Evolutionary conservation across 2,797 vertebrate species (phyloP).

Genomic region (Anguilla obscura): DNA sequence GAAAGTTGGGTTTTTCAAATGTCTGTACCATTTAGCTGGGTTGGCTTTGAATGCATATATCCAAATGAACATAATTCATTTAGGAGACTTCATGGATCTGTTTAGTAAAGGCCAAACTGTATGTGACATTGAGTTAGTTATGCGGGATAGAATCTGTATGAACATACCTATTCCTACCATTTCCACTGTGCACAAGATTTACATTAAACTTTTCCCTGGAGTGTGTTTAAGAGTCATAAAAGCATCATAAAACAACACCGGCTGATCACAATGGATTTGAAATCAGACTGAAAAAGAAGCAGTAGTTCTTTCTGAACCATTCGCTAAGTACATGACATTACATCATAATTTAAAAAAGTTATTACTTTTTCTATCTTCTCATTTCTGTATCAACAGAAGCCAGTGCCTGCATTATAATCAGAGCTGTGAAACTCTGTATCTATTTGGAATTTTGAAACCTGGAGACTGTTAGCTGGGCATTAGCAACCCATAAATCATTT

Average conservation of each 20-base stretch:
- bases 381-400: background rate
- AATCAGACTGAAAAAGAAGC: background rate
- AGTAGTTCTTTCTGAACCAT: background rate
- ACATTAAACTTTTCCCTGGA: background rate
- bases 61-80: background rate
- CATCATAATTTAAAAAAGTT: background rate
- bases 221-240: background rate
- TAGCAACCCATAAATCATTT: slow-evolving; percentile 8
- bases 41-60: background rate
- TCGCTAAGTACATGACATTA: background rate
- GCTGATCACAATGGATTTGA: background rate
- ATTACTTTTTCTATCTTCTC: background rate
- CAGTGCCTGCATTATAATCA: background rate
- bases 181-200: background rate
- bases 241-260: background rate
- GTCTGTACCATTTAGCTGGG: background rate
- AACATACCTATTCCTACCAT: background rate
- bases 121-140: background rate
- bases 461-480: background rate
- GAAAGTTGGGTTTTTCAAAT: background rate
- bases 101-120: background rate
- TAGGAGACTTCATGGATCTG: background rate
- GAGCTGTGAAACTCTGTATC: background rate
- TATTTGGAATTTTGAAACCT: background rate
- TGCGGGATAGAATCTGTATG: background rate